Base-by-base conservation (phyloP, 2,797 vertebrate genomes). In the Microhierax caerulescens region DNA sequence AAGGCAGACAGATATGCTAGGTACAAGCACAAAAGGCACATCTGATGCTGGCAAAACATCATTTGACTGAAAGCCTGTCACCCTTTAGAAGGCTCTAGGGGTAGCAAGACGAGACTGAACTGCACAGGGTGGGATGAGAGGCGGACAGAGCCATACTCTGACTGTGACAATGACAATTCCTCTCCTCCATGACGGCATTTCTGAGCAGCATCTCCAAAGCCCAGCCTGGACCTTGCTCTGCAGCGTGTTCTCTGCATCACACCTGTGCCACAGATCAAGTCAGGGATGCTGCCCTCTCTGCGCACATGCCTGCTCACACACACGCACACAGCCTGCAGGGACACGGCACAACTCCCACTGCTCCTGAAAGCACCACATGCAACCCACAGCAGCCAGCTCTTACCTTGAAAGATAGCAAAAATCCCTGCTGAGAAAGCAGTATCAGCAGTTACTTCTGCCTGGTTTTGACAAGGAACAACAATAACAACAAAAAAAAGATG, bases 121-220 rank as follows among this genome's bases (percentile, higher is more conserved):
- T 0, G 0, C 61, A 73, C 28, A 48, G 64, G 14, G 41, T 15
- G 3, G 0, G 41, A 21, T 22, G 28, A 82, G 45, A 11, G 11
- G 59, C 8, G 18, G 47, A 3, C 68, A 69, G 41, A 85, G 54
- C 82, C 50, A 18, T 21, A 8, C 10, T 23, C 77, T 7, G 53
- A 36, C 19, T 1, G 0, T 17, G 36, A 10, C 27, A 39, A 57
- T 10, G 59, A 28, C 41, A 36, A 5, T 0, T 1, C 0, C 12
- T 20, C 60, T 76, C 39, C 57, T 70, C 14, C 61, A 25, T 34
- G 21, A 3, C 0, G 0, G 63, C 60, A 20, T 18, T 60, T 51
- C 30, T 12, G 37, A 81, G 81, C 14, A 4, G 83, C 64, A 25
- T 2, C 76, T 39, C 47, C 24, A 7, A 64, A 57, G 61, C 8